phyloP scores from a whole-genome alignment of 1,140 invertebrate species.

The Brevipalpus yothersi region DNA sequence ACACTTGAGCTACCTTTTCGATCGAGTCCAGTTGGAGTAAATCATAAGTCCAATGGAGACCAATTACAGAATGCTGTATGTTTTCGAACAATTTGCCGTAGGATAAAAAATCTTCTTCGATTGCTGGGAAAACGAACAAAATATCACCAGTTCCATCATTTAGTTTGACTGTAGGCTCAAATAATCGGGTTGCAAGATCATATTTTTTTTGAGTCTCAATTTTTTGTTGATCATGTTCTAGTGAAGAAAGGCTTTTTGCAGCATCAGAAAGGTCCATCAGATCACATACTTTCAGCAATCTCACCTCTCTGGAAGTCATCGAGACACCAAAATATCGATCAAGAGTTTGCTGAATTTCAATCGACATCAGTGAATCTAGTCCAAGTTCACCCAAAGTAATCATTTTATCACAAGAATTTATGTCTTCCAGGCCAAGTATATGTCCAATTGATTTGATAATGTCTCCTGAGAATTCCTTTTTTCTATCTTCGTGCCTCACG shows the following conservation, averaged over 20 bases:
- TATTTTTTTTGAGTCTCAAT: too few species aligned
- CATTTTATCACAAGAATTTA: slow-evolving; percentile 48
- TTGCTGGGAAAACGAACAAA: slow-evolving; percentile 7
- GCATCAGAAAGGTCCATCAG: not conserved
- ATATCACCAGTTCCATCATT: too few species aligned
- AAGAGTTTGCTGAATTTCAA: slow-evolving; percentile 49
- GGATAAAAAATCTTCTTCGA: slow-evolving; percentile 15
- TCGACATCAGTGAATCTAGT: slow-evolving; percentile 89
- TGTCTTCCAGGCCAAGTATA: slow-evolving; percentile 36
- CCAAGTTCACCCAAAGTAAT: slow-evolving; percentile 70
- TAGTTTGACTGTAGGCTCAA: not conserved
- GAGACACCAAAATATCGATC: slow-evolving; percentile 9
- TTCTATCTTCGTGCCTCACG: slow-evolving; percentile 24
- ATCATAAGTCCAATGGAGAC: slow-evolving; percentile 1
- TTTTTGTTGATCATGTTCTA: too few species aligned
- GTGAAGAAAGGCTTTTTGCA: not conserved
- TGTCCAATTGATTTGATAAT: slow-evolving; percentile 17
- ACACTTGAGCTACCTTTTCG: not conserved
- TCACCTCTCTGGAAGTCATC: slow-evolving; percentile 4
- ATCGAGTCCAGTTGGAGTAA: not conserved
- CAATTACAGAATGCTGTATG: slow-evolving; percentile 7
- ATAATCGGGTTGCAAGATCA: too few species aligned
- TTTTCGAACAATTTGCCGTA: slow-evolving; percentile 37
- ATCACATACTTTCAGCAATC: slow-evolving; percentile 3
- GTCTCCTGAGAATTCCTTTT: slow-evolving; percentile 20